phyloP scores from a whole-genome alignment of 2,113 vertebrate genomes.

The Sebastes schlegelii region DNA sequence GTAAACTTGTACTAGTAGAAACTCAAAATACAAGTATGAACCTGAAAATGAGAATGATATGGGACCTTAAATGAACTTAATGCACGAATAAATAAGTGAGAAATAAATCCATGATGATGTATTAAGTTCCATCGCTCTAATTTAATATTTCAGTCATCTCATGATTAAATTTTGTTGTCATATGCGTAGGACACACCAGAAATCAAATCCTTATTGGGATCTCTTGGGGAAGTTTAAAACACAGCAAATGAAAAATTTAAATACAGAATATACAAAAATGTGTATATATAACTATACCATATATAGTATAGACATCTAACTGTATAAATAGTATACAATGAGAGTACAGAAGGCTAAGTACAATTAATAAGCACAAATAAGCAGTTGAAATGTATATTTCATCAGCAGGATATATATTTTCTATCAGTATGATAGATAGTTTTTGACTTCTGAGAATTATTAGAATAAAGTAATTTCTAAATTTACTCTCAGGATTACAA shows the following conservation, averaged over 20 bases:
- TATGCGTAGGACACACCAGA: background rate
- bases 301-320: background rate
- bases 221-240: background rate
- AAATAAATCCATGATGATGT: background rate
- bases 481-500: background rate
- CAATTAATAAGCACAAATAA: conserved; percentile 3
- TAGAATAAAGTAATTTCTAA: no score
- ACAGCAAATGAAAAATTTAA: background rate
- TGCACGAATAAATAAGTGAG: background rate
- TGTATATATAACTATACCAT: no score
- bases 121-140: background rate
- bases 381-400: background rate
- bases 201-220: no score
- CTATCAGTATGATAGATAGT: background rate
- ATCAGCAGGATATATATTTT: background rate
- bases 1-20: no score
- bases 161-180: background rate
- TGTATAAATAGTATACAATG: background rate
- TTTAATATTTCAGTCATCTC: background rate
- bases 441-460: background rate
- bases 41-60: no score
- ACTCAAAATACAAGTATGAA: no score
- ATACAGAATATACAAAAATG: background rate
- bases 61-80: no score
- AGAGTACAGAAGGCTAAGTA: no score